A percentile compares a stretch with the other conserved stretches of the same genome.
Conservation (phyloP, 1,140 invertebrate genomes). For the Drosophila trapezifrons region DNA sequence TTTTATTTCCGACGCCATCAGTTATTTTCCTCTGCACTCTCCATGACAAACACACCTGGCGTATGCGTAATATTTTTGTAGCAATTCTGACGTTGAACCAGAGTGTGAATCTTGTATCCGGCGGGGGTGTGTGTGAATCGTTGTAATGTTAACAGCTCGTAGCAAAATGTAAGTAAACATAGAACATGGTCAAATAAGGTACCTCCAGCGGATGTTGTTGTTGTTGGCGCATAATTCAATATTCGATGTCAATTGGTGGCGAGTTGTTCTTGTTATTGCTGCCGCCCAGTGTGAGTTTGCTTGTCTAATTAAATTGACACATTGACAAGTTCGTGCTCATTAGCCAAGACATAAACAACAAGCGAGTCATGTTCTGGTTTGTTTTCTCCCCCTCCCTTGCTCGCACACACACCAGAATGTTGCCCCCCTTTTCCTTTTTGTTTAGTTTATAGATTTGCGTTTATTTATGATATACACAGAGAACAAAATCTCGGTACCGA, state of each 20-base stretch:
- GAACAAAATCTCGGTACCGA: slow-evolving; percentile 13
- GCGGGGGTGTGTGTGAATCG: slow-evolving; percentile 18
- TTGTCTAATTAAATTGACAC: slow-evolving; percentile 84
- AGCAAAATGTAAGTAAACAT: slow-evolving; percentile 56
- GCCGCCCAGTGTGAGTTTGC: slow-evolving; percentile 49
- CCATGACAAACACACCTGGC: slow-evolving; percentile 23
- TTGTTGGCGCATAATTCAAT: slow-evolving; percentile 48
- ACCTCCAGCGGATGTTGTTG: neutral
- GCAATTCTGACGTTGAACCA: neutral
- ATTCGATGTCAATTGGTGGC: slow-evolving; percentile 45
- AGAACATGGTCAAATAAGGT: slow-evolving; percentile 37
- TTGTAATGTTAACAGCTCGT: slow-evolving; percentile 61
- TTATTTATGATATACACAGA: slow-evolving; percentile 71
- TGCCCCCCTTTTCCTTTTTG: slow-evolving; percentile 37
- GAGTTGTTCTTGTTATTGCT: slow-evolving; percentile 13
- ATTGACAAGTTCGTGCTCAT: slow-evolving; percentile 83
- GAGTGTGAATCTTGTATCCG: neutral
- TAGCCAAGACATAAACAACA: slow-evolving; percentile 60
- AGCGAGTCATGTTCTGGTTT: slow-evolving; percentile 49
- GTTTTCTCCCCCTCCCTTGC: neutral
- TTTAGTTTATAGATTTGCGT: slow-evolving; percentile 82
- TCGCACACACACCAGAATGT: too few relatives aligned
- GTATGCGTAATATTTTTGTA: slow-evolving; percentile 44
- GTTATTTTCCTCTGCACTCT: slow-evolving; percentile 7
- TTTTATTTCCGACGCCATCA: neutral